Evolutionary conservation across 2,888 invertebrate species (phyloP).

Genomic region (Brachylomia viminalis): DNA sequence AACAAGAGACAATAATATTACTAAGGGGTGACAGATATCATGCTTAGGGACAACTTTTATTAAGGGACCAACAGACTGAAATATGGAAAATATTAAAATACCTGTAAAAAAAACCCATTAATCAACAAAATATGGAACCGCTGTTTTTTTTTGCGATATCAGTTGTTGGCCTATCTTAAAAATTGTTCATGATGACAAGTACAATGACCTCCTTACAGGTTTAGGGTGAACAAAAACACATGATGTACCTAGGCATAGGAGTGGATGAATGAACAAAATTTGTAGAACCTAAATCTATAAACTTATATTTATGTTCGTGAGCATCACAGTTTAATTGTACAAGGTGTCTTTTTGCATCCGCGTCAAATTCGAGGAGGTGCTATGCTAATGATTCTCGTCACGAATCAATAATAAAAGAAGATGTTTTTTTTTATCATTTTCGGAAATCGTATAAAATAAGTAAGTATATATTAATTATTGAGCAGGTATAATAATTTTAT

Average conservation of each 20-base stretch:
- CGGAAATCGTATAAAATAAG: no score
- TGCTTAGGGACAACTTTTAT: background rate
- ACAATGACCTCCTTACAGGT: background rate
- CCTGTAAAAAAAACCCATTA: background rate
- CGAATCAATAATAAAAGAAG: no score
- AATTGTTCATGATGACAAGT: background rate
- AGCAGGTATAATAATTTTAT: no score
- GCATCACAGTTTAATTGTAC: background rate
- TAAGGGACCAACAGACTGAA: background rate
- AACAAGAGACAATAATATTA: background rate
- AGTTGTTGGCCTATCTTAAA: no score
- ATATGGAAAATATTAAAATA: no score
- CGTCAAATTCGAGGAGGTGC: no score
- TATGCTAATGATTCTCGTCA: no score
- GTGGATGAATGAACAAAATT: background rate
- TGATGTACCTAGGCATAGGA: background rate
- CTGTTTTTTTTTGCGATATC: background rate
- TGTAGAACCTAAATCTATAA: background rate
- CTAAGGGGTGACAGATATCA: background rate
- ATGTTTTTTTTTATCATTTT: no score
- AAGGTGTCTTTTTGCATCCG: no score
- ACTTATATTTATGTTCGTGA: background rate
- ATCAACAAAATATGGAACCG: background rate
- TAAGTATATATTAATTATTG: no score
- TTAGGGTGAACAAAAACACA: background rate